Percentiles rank a stretch among this genome's conserved stretches.
Evolutionary conservation across 2,797 vertebrate genomes (phyloP).

Genomic region (Cygnus olor): DNA sequence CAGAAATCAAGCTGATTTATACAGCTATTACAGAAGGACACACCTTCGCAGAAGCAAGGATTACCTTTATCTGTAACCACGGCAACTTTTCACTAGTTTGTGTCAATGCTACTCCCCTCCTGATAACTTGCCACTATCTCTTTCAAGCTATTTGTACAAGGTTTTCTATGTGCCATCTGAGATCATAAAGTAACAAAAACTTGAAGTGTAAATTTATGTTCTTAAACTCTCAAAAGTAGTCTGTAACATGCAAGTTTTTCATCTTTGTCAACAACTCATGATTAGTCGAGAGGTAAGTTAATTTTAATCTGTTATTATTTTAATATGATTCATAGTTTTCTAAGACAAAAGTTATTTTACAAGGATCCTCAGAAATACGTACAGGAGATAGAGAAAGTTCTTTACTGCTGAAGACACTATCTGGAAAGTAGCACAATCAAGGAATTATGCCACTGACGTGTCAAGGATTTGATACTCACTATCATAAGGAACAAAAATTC

Average conservation of each 20-base stretch:
- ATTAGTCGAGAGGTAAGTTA: constrained; percentile 6
- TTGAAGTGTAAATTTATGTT: not conserved
- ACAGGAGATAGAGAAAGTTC: not conserved
- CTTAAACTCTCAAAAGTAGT: not conserved
- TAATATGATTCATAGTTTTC: constrained; percentile 28
- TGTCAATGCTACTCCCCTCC: constrained; percentile 34
- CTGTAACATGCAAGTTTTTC: not conserved
- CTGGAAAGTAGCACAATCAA: not conserved
- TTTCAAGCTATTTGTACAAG: constrained; percentile 31
- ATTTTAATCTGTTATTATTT: constrained; percentile 10
- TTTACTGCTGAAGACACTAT: not conserved
- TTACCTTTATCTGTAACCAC: constrained; percentile 64
- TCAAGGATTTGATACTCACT: not conserved
- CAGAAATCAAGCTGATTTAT: constrained; percentile 48
- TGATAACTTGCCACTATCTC: constrained; percentile 51
- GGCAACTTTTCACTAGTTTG: constrained; percentile 62
- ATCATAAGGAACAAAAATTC: not conserved
- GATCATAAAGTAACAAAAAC: not conserved
- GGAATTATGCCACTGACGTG: not conserved
- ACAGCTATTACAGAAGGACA: constrained; percentile 47
- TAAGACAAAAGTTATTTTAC: not conserved
- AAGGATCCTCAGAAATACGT: not conserved
- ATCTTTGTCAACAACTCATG: constrained; percentile 23
- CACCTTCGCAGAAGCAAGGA: constrained; percentile 40
- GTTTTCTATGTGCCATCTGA: constrained; percentile 12